phyloP scores from a whole-genome alignment of 2,797 vertebrate species.

The Pangasius sanitwongsei region DNA sequence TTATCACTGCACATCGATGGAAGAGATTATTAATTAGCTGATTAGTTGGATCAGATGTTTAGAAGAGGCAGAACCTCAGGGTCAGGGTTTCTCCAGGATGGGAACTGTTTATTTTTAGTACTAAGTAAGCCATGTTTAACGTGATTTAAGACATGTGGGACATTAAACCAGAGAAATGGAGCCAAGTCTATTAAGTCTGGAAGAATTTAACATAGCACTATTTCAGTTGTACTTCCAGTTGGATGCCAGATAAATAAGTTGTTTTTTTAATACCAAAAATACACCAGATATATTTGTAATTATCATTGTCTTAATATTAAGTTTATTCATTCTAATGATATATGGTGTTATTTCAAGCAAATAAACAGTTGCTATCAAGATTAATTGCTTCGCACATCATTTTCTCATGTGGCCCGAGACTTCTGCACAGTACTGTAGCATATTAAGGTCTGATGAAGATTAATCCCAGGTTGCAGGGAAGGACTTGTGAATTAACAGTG shows the following conservation, averaged over 20 bases:
- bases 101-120: neutral
- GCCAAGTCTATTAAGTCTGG: neutral
- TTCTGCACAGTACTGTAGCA: neutral
- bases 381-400: neutral
- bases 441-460: conserved; percentile 39
- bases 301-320: neutral
- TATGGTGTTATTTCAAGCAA: conserved; percentile 10
- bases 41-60: neutral
- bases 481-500: conserved; percentile 50
- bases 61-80: neutral
- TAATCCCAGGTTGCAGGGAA: conserved; percentile 34
- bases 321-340: conserved; percentile 1
- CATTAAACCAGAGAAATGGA: neutral
- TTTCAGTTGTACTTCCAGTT: neutral
- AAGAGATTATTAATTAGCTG: neutral
- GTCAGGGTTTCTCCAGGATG: neutral
- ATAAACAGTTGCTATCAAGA: conserved; percentile 1
- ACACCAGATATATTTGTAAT: neutral
- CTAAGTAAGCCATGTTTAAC: neutral
- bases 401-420: conserved; percentile 6
- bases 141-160: neutral
- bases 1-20: neutral
- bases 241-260: neutral
- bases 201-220: neutral
- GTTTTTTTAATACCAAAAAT: neutral